phyloP scores from a whole-genome alignment of 2,797 vertebrate genomes.

The Gadopsis marmoratus region DNA sequence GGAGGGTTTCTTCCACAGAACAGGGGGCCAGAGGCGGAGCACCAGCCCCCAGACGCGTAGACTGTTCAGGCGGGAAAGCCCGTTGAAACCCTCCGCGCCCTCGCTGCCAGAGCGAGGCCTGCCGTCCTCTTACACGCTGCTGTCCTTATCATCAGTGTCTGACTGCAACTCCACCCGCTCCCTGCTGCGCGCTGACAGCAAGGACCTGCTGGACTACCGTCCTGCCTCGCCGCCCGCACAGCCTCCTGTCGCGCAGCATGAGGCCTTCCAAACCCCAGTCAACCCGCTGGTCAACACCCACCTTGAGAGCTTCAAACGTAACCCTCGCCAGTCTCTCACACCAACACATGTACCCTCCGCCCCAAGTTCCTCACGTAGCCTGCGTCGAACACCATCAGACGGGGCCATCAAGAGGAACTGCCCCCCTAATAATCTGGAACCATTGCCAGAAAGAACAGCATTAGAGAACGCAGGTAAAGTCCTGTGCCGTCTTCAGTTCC shows the following conservation, averaged over 20 bases:
- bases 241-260: constrained; percentile 52
- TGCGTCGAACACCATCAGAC: constrained; percentile 95
- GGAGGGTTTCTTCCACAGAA: constrained; percentile 93
- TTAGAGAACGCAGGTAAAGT: constrained; percentile 75
- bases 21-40: constrained; percentile 88
- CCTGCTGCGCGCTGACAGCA: constrained; percentile 92
- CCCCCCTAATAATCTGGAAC: constrained; percentile 64
- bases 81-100: constrained; percentile 70
- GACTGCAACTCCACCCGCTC: constrained; percentile 97
- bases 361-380: constrained; percentile 80
- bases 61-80: constrained; percentile 91
- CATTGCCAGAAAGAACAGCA: constrained; percentile 63
- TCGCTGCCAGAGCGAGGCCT: constrained; percentile 74
- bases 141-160: constrained; percentile 94
- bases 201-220: constrained; percentile 91
- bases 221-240: constrained; percentile 78
- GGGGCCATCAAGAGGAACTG: constrained; percentile 91
- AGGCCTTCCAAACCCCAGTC: constrained; percentile 76
- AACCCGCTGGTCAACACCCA: constrained; percentile 95
- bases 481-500: not conserved
- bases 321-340: constrained; percentile 95
- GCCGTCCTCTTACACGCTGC: constrained; percentile 89
- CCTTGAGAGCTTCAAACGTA: constrained; percentile 95
- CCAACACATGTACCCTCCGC: constrained; percentile 93
- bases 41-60: constrained; percentile 92